phyloP scores from a whole-genome alignment of 2,113 vertebrate genomes.

The Hemibagrus wyckioides region DNA sequence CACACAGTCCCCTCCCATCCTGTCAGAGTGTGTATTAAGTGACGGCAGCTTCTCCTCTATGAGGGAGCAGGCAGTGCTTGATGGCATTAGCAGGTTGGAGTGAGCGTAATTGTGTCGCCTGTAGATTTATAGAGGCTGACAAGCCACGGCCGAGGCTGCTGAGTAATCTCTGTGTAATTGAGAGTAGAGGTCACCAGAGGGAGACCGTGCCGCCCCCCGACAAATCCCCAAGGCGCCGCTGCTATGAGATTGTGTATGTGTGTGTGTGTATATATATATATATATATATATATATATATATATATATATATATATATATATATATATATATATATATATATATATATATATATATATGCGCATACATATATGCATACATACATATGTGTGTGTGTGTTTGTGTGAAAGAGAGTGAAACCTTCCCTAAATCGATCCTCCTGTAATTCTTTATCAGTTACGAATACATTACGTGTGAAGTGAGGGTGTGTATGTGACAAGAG shows the following conservation, averaged over 20 bases:
- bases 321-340: slow-evolving; percentile 6
- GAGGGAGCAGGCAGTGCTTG: slow-evolving; percentile 44
- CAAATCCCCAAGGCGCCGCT: slow-evolving; percentile 31
- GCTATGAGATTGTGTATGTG: neutral
- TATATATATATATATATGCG: slow-evolving; percentile 15
- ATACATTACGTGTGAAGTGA: slow-evolving; percentile 54
- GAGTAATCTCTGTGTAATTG: slow-evolving; percentile 61
- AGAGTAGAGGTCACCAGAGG: slow-evolving; percentile 52
- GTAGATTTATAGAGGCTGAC: slow-evolving; percentile 57
- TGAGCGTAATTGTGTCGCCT: slow-evolving; percentile 44
- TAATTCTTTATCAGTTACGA: neutral
- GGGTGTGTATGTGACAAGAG: slow-evolving; percentile 3
- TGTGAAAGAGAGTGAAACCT: neutral
- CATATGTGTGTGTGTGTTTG: neutral
- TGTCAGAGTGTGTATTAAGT: slow-evolving; percentile 41
- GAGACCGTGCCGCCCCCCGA: neutral
- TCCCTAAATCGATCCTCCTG: slow-evolving; percentile 13
- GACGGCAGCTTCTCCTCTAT: slow-evolving; percentile 27
- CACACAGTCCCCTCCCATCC: neutral
- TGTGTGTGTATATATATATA: slow-evolving; percentile 12
- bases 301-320: too few species aligned
- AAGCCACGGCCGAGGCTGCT: slow-evolving; percentile 44
- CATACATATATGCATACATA: too few species aligned
- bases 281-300: too few species aligned
- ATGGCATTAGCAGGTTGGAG: slow-evolving; percentile 53